Conservation (phyloP, 2,113 vertebrate species). For the Tetrao urogallus region DNA sequence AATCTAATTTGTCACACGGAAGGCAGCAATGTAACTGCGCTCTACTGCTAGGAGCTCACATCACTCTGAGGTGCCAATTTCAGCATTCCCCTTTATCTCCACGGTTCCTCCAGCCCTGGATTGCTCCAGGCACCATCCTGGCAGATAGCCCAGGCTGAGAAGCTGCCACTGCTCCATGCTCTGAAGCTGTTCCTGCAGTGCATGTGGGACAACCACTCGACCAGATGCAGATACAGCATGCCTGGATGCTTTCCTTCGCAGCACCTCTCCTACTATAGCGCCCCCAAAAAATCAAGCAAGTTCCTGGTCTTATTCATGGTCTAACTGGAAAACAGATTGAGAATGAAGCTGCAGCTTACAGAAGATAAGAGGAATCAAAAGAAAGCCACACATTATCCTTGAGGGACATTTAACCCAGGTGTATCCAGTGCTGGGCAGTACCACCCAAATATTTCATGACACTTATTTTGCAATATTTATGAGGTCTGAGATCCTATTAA, state of each 20-base stretch:
- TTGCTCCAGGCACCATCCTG: neutral
- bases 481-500: neutral
- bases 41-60: neutral
- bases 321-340: neutral
- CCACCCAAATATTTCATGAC: neutral
- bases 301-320: neutral
- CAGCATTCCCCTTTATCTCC: neutral
- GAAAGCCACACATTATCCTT: neutral
- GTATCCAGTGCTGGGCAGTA: neutral
- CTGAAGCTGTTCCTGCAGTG: neutral
- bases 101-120: neutral
- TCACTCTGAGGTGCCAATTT: neutral
- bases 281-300: neutral
- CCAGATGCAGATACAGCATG: rapidly evolving
- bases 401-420: neutral
- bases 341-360: neutral
- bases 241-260: neutral
- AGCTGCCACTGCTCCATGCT: neutral
- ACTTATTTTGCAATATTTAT: neutral
- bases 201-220: neutral
- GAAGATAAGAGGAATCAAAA: neutral
- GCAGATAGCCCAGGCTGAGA: neutral
- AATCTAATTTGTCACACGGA: neutral
- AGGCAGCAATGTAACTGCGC: neutral
- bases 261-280: neutral